These are phyloP conservation scores for Micromesistius poutassou DNA, from an alignment of 2,797 vertebrate species.

Conservation along the genomic window DNA sequence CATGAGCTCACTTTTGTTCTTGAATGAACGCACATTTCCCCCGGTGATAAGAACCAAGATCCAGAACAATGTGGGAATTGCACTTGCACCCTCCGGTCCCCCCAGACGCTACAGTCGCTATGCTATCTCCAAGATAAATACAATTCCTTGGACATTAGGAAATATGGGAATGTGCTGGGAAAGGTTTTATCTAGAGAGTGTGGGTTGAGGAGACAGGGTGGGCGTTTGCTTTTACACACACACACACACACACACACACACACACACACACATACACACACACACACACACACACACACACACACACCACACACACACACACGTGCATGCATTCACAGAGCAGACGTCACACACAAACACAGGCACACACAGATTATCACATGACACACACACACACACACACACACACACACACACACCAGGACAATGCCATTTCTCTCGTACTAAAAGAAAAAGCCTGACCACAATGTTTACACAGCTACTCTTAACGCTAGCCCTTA, in stretches of 20 bases:
- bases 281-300: not conserved
- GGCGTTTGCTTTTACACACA: not conserved
- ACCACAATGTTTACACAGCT: slow-evolving; percentile 68
- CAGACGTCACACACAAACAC: not conserved
- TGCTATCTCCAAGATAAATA: slow-evolving; percentile 7
- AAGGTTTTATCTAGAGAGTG: slow-evolving; percentile 7
- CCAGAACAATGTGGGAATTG: not conserved
- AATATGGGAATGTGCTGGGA: slow-evolving; percentile 19
- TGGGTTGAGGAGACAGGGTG: not conserved
- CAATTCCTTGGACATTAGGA: slow-evolving; percentile 14
- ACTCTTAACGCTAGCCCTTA: slow-evolving; percentile 59
- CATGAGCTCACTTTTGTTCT: not conserved
- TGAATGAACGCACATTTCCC: not conserved
- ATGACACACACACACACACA: not conserved
- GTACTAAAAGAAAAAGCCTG: slow-evolving; percentile 31
- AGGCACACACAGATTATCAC: not conserved
- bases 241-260: not conserved
- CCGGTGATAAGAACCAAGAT: not conserved
- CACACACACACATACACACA: not conserved
- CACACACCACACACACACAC: not conserved
- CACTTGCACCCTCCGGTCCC: not conserved
- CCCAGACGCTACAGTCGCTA: not conserved
- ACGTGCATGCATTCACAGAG: not conserved
- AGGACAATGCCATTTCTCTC: slow-evolving; percentile 22
- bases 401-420: not conserved